Evolutionary conservation across 2,888 invertebrate genomes (phyloP), one percentile per base, ranked within the genome.

Genomic region (Volucella inflata): DNA sequence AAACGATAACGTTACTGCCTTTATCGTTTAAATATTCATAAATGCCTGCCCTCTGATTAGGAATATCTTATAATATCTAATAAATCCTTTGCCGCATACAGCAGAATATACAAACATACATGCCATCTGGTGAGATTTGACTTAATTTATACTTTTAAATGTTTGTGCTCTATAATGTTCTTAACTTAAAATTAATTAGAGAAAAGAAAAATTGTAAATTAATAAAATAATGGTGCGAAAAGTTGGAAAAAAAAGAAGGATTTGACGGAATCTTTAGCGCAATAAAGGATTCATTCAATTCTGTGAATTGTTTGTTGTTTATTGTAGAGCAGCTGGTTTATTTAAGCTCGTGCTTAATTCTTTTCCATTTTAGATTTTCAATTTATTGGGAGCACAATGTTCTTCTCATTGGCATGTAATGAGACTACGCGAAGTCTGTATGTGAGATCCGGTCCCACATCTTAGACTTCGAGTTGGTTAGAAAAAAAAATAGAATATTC

Each of bases 231-330:
- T 65, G 68, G 79, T 79, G 60, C 74, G 80, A 75, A 59, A 57
- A 67, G 36, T n/a, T 8, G 11, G n/a, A n/a, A n/a, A 11, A 55
- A 30, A 48, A 57, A 62, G 64, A 74, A 64, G 40, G 68, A 79
- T 78, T 83, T 17, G 70, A 67, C 55, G 12, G 53, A 71, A 55
- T 71, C 62, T 55, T 71, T 17, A 75, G 70, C 75, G 65, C 80
- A 80, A 84, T 84, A 80, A 84, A 84, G 59, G 30, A 57, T 44
- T 55, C 42, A 71, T 60, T 67, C 21, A 67, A 76, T 62, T 44
- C 57, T 59, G 57, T 57, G 30, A 10, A 67, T 17, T 53, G 17
- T 46, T 72, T 64, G 44, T 82, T 68, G 14, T 67, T 77, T 65
- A 40, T 72, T 67, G 51, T 16, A 50, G 17, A 46, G 6, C n/a